A percentile compares a stretch with the other conserved stretches of the same genome.
Conservation (phyloP, 2,888 invertebrate genomes). For the Steromphala cineraria region DNA sequence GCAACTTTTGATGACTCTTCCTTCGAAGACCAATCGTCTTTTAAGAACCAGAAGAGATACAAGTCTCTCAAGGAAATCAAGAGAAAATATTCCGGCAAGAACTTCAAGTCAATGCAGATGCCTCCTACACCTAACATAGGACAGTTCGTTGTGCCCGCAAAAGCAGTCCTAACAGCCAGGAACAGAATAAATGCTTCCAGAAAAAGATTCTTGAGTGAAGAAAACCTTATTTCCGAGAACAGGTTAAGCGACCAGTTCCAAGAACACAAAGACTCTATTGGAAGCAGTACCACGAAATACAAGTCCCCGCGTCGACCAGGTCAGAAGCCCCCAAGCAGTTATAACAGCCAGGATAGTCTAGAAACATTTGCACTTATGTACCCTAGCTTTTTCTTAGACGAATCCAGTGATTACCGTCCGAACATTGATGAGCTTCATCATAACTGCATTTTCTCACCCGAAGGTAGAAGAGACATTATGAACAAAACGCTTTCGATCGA, state of each 20-base stretch:
- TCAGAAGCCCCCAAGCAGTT: conserved; percentile 2
- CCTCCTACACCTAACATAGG: conserved; percentile 28
- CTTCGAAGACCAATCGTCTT: conserved; percentile 1
- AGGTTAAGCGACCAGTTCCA: conserved; percentile 49
- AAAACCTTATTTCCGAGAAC: conserved; percentile 47
- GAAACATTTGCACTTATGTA: conserved; percentile 32
- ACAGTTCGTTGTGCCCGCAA: conserved; percentile 34
- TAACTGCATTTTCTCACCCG: conserved; percentile 66
- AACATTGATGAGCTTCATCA: conserved; percentile 58
- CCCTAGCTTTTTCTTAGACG: conserved; percentile 27
- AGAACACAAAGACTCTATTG: conserved; percentile 50
- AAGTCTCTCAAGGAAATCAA: conserved; percentile 39
- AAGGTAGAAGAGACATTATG: conserved; percentile 57
- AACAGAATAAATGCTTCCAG: conserved; percentile 59
- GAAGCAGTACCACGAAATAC: conserved; percentile 40
- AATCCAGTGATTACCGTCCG: conserved; percentile 28
- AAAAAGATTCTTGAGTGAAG: conserved; percentile 60
- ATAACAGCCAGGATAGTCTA: conserved; percentile 38
- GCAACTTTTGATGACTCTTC: background rate
- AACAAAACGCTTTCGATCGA: conserved; percentile 64
- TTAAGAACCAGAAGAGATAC: conserved; percentile 17
- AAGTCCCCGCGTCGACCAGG: conserved; percentile 25
- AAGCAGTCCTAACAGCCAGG: conserved; percentile 38
- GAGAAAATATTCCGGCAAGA: conserved; percentile 16
- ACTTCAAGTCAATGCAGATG: conserved; percentile 9